phyloP scores from a whole-genome alignment of 2,888 invertebrate genomes.

The Chloromyia formosa region DNA sequence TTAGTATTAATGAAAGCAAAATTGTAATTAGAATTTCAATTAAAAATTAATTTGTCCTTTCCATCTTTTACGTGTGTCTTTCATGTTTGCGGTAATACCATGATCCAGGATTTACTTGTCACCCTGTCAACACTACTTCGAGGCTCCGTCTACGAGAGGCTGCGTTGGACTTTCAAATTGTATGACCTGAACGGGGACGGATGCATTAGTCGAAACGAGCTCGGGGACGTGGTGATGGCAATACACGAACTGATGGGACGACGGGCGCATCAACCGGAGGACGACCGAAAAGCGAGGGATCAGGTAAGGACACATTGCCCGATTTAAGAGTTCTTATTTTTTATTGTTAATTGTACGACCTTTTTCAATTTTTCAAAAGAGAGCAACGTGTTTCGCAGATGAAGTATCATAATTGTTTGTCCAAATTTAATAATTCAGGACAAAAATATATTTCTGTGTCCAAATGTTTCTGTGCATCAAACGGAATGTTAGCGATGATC shows the following conservation, averaged over 20 bases:
- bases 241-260: constrained; percentile 92
- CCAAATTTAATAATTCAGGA: too few species aligned
- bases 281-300: constrained; percentile 85
- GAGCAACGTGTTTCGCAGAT: too few species aligned
- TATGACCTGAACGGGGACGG: constrained; percentile 98
- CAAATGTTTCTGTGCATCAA: too few species aligned
- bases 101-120: constrained; percentile 86
- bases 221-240: constrained; percentile 86
- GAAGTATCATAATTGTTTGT: too few species aligned
- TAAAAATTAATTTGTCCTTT: constrained; percentile 40
- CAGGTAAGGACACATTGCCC: constrained; percentile 70
- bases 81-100: background rate
- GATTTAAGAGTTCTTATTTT: background rate
- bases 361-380: background rate
- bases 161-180: constrained; percentile 95
- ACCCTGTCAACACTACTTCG: constrained; percentile 91
- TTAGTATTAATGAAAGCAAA: constrained; percentile 34
- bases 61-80: background rate
- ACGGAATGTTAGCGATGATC: too few species aligned
- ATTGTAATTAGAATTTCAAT: constrained; percentile 40
- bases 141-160: constrained; percentile 92
- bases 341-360: background rate
- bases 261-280: constrained; percentile 78
- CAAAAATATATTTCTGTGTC: too few species aligned
- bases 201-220: constrained; percentile 89